Percentiles rank a stretch among this genome's conserved stretches.
These are phyloP conservation scores for Diaperis boleti DNA, from an alignment of 2,888 invertebrate genomes.

Conservation along the genomic window DNA sequence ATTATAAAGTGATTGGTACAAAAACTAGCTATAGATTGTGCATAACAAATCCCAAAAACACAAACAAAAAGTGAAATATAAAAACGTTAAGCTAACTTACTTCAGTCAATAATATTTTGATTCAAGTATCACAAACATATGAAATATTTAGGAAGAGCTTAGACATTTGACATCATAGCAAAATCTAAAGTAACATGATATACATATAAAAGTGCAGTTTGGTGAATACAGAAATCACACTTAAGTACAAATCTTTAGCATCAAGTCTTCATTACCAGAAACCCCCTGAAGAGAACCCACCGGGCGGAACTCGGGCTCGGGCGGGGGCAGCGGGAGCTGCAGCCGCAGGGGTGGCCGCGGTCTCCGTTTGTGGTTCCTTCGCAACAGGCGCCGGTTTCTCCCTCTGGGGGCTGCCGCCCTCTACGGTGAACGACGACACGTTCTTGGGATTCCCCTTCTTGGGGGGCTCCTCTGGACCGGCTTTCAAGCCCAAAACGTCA, in stretches of 20 bases:
- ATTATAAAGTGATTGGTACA: too few species aligned
- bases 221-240: background rate
- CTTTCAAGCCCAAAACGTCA: slow-evolving; percentile 61
- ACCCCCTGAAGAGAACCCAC: slow-evolving; percentile 56
- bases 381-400: background rate
- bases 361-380: background rate
- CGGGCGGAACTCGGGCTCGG: slow-evolving; percentile 54
- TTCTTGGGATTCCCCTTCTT: slow-evolving; percentile 54
- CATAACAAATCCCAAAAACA: background rate
- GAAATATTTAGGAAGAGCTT: background rate
- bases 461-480: slow-evolving; percentile 45
- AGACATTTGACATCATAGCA: background rate
- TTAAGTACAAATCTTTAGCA: too few species aligned
- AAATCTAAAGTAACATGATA: background rate
- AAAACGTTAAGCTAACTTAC: too few species aligned
- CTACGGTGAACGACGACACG: slow-evolving; percentile 55
- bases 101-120: background rate
- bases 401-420: slow-evolving; percentile 52
- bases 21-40: too few species aligned
- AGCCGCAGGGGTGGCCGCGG: background rate
- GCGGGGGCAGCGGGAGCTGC: background rate
- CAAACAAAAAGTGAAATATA: background rate
- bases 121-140: background rate
- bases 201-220: background rate
- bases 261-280: slow-evolving; percentile 51